Base-by-base conservation (phyloP, 2,888 invertebrate genomes). In the Gastracanthus pulcherrimus region DNA sequence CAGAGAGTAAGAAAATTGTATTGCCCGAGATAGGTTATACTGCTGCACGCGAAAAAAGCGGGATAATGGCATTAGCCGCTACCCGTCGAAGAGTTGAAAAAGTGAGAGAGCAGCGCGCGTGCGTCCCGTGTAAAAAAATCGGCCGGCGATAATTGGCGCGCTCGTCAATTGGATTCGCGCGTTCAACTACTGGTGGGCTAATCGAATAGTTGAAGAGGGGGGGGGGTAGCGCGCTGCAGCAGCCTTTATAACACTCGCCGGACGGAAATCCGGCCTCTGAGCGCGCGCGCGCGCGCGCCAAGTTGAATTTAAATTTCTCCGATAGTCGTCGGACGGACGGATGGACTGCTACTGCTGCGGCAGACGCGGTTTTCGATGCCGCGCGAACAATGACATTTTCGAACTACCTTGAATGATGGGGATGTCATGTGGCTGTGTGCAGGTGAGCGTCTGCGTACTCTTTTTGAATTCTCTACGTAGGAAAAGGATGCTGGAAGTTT, bases 291-390 rank as follows among this genome's bases (percentile, higher is more conserved):
- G 82, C 3, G 13, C 11, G 84, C 80, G 64, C 67, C 31, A 74
- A 79, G 85, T 87, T 86, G 87, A 88, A 89, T 89, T 89, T 88
- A 88, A 89, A 89, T 89, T 87, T 88, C 87, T 86, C 87, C 87
- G 84, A 67, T 79, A 74, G 79, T 19, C n/a, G 29, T 16, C 34
- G 7, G 34, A 1, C n/a, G n/a, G 41, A 36, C n/a, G 34, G 19
- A n/a, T n/a, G n/a, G n/a, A n/a, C n/a, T n/a, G n/a, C n/a, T n/a
- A n/a, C n/a, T n/a, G n/a, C n/a, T n/a, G n/a, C n/a, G n/a, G n/a
- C n/a, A n/a, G n/a, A n/a, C n/a, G 64, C 13, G 51, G 77, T 70
- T 77, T 69, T 58, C 48, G 16, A 70, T n/a, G 6, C 4, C n/a
- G n/a, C n/a, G n/a, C 72, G 66, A n/a, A 72, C 51, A 78, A 74